Conservation (phyloP, 2,113 vertebrate genomes). For the Chrysemys picta region DNA sequence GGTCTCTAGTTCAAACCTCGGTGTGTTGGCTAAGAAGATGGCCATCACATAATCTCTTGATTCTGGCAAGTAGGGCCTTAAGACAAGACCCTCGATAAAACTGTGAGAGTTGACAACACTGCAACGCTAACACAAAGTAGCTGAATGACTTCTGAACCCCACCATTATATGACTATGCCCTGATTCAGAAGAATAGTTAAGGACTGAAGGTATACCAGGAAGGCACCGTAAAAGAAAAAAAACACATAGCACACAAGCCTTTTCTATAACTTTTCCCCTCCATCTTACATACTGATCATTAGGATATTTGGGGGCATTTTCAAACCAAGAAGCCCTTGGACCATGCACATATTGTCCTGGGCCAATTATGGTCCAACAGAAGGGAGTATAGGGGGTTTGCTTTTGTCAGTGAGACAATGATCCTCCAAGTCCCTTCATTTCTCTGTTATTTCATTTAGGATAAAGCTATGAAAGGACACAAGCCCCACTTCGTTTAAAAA, state of each 20-base stretch:
- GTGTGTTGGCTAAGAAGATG: not conserved
- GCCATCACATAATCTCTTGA: not conserved
- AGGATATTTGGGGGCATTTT: not conserved
- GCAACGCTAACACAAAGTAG: not conserved
- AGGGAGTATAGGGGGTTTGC: not conserved
- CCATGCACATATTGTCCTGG: not conserved
- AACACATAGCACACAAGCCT: not conserved
- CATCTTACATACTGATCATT: not conserved
- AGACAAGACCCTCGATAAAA: not conserved
- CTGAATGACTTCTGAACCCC: not conserved
- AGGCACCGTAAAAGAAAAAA: not conserved
- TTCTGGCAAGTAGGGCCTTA: not conserved
- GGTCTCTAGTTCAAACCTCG: not conserved
- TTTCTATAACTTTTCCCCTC: not conserved
- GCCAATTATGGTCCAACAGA: not conserved
- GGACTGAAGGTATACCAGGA: not conserved
- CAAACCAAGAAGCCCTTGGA: not conserved
- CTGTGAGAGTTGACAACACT: not conserved
- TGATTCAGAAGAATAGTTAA: not conserved
- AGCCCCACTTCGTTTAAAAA: constrained; percentile 1
- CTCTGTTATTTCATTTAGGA: not conserved
- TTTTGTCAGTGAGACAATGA: not conserved
- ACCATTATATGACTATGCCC: not conserved
- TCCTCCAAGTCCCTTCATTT: not conserved
- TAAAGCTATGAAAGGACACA: not conserved